phyloP scores from a whole-genome alignment of 2,888 invertebrate genomes.

The Sialis fuliginosa region DNA sequence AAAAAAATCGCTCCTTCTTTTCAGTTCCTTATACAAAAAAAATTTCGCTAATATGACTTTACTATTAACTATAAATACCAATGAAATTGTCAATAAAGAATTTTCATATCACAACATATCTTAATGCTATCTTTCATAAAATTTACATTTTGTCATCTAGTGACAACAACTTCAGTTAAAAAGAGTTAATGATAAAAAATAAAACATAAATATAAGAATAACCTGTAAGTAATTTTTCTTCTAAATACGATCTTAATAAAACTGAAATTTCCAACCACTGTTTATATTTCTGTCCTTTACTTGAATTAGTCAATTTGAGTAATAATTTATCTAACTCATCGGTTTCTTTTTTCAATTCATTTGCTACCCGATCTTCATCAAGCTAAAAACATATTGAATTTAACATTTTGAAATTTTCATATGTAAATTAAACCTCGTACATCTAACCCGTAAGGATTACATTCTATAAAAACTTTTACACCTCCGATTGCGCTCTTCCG shows the following conservation, averaged over 20 bases:
- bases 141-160: too few species aligned
- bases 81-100: too few species aligned
- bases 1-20: too few species aligned
- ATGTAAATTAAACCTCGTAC: conserved; percentile 22
- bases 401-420: too few species aligned
- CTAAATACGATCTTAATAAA: conserved; percentile 30
- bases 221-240: conserved; percentile 26
- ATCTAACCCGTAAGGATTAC: conserved; percentile 73
- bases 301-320: conserved; percentile 18
- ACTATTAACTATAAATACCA: too few species aligned
- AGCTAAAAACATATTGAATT: conserved; percentile 2
- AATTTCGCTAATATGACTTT: too few species aligned
- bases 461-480: conserved; percentile 58
- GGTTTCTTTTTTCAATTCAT: conserved; percentile 38
- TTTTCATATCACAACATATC: too few species aligned
- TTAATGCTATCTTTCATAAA: too few species aligned
- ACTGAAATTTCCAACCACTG: conserved; percentile 34
- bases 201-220: too few species aligned
- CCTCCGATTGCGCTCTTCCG: conserved; percentile 70
- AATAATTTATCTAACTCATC: conserved; percentile 44
- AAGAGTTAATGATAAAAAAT: too few species aligned
- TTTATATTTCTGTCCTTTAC: conserved; percentile 4
- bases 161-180: too few species aligned
- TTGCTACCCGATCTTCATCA: conserved; percentile 26
- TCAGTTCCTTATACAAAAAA: too few species aligned